Conservation (phyloP, 2,113 vertebrate species). For the Oostethus manadensis region DNA sequence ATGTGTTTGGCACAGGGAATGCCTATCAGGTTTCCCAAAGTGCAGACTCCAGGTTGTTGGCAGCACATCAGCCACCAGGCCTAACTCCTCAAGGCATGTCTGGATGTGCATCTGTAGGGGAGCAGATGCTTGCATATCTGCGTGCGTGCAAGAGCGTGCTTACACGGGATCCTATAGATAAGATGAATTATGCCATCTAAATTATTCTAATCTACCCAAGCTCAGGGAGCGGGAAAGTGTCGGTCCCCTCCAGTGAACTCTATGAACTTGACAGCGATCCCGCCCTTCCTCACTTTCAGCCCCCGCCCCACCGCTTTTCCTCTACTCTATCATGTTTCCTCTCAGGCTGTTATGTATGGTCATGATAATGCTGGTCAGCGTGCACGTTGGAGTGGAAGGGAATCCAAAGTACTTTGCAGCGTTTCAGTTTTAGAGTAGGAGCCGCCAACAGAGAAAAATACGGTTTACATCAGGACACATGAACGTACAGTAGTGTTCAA, state of each 20-base stretch:
- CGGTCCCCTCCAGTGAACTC: conserved; percentile 55
- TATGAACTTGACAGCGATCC: conserved; percentile 47
- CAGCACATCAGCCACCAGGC: conserved; percentile 53
- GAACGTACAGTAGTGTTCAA: no score
- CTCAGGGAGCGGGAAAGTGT: conserved; percentile 36
- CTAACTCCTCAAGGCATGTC: conserved; percentile 31
- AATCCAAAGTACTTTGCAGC: not conserved
- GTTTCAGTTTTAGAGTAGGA: not conserved
- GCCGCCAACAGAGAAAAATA: not conserved
- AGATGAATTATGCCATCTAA: conserved; percentile 65
- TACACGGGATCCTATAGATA: conserved; percentile 37
- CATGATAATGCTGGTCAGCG: conserved; percentile 35
- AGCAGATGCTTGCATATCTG: conserved; percentile 24
- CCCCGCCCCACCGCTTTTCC: conserved; percentile 23
- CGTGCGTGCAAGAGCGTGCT: conserved; percentile 12
- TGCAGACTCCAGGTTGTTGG: conserved; percentile 62
- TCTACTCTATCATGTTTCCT: conserved; percentile 48
- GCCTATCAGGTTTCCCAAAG: conserved; percentile 68
- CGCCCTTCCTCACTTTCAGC: conserved; percentile 47
- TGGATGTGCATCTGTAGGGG: conserved; percentile 23
- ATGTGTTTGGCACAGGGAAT: conserved; percentile 67
- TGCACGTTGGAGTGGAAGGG: conserved; percentile 10
- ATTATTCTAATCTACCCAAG: conserved; percentile 56
- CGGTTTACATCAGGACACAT: not conserved
- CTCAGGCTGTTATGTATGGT: conserved; percentile 36